These are phyloP conservation scores for Podotricha telesiphe DNA, from an alignment of 2,888 invertebrate species.

Conservation along the genomic window DNA sequence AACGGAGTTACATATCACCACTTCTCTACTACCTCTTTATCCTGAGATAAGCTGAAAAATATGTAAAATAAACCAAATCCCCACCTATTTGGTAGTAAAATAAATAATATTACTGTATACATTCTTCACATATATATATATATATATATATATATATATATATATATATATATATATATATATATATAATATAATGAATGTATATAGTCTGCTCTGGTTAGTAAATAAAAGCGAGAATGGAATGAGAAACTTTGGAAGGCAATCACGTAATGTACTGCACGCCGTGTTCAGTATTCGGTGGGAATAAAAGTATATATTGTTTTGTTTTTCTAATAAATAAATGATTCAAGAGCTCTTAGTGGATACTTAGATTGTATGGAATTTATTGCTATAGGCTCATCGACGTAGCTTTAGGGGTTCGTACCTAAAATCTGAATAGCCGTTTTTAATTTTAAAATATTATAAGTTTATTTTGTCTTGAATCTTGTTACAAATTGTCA, in stretches of 20 bases:
- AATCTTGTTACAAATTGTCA: no score
- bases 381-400: slow-evolving; percentile 1
- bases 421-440: not conserved
- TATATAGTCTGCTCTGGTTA: not conserved
- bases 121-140: no score
- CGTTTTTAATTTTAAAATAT: no score
- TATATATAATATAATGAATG: no score
- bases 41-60: no score
- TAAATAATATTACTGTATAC: no score
- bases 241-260: slow-evolving; percentile 19
- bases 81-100: not conserved
- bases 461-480: no score
- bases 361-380: not conserved
- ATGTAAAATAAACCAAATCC: not conserved
- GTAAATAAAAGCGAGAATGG: slow-evolving; percentile 25
- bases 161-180: no score
- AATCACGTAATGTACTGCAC: slow-evolving; percentile 24
- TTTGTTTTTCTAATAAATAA: slow-evolving; percentile 20
- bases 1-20: no score
- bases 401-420: not conserved
- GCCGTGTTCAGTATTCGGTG: slow-evolving; percentile 5
- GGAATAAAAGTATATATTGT: slow-evolving; percentile 16
- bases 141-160: no score
- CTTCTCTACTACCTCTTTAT: no score
- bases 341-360: slow-evolving; percentile 14